These are phyloP conservation scores for Bruchidius siliquastri DNA, from an alignment of 2,888 invertebrate genomes.

Conservation along the genomic window DNA sequence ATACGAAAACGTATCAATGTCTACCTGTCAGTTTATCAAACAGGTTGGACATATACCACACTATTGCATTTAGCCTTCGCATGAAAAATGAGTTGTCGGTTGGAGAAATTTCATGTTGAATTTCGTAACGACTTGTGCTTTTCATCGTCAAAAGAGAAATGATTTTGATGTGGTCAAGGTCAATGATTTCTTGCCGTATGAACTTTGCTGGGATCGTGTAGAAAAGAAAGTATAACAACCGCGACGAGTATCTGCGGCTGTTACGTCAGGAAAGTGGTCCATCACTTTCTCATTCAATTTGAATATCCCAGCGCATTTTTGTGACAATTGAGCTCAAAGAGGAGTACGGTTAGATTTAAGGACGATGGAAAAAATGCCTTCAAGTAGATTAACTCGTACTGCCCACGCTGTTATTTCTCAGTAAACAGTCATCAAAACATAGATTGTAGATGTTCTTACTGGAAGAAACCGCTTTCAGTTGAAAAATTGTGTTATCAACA, in stretches of 20 bases:
- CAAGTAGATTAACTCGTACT: too few species aligned
- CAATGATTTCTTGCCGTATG: neutral
- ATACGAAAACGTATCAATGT: too few species aligned
- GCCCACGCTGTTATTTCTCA: too few species aligned
- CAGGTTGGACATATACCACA: neutral
- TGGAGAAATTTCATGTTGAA: neutral
- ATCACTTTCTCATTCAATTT: neutral
- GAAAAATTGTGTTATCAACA: too few species aligned
- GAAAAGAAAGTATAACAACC: neutral
- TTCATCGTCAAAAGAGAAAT: neutral
- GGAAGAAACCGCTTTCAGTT: too few species aligned
- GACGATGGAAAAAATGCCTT: too few species aligned
- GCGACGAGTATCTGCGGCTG: neutral
- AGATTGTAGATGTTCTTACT: too few species aligned
- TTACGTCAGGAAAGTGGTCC: neutral
- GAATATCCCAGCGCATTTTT: neutral
- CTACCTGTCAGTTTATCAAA: neutral
- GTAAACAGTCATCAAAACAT: too few species aligned
- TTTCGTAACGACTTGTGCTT: neutral
- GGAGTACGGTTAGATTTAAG: too few species aligned
- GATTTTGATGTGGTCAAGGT: neutral
- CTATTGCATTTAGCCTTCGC: neutral
- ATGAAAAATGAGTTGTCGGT: neutral
- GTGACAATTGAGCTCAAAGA: too few species aligned
- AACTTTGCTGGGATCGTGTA: neutral